Conservation (phyloP, 2,113 vertebrate species). For the Otolemur garnettii region DNA sequence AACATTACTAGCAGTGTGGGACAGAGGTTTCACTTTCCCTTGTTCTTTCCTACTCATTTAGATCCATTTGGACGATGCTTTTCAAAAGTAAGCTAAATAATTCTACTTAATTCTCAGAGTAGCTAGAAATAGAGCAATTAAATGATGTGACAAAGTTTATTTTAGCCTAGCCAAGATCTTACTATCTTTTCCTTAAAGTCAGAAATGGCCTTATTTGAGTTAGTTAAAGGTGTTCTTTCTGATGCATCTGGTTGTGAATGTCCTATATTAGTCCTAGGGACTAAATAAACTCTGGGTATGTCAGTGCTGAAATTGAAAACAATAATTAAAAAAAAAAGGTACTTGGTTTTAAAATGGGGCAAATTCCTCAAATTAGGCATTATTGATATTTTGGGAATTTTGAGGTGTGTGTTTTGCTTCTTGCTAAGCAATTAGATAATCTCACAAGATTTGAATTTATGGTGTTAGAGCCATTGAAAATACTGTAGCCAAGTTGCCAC, state of each 20-base stretch:
- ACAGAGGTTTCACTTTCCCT: not conserved
- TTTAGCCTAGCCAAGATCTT: not conserved
- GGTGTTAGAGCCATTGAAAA: accelerated
- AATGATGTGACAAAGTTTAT: not conserved
- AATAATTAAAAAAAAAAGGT: too few species aligned
- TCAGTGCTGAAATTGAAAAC: not conserved
- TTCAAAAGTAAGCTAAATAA: not conserved
- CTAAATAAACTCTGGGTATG: not conserved
- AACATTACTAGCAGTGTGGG: not conserved
- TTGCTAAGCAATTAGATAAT: not conserved
- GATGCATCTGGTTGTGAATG: not conserved
- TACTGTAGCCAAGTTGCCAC: accelerated
- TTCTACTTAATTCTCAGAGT: not conserved
- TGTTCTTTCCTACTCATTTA: not conserved
- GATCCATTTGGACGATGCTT: not conserved
- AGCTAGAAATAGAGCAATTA: not conserved
- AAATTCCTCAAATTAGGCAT: accelerated
- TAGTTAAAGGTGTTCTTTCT: not conserved
- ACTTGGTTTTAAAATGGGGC: not conserved
- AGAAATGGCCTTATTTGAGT: too few species aligned
- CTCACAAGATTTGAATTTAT: not conserved
- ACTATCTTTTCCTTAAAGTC: not conserved
- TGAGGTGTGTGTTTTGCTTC: not conserved
- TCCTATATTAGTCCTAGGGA: not conserved
- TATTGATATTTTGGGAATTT: not conserved